Evolutionary conservation across 2,888 invertebrate species (phyloP), one percentile per base, ranked within the genome.

Genomic region (Acleris holmiana): DNA sequence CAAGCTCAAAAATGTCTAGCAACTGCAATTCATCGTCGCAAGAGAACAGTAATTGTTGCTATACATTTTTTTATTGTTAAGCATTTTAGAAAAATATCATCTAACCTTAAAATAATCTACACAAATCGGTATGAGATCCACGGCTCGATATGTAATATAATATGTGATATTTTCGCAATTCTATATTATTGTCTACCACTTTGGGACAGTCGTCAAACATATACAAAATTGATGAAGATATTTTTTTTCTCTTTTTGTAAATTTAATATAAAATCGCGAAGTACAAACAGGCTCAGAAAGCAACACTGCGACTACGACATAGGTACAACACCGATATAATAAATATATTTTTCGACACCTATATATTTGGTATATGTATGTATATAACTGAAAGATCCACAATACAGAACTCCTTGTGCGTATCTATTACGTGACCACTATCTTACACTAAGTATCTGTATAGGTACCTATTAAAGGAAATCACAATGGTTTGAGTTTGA

Each of bases 401-500:
- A 72, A 73, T 82, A 81, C 75, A 80, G 74, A 79, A 72, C 79
- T 77, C 75, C 76, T 88, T 88, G 89, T 88, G 88, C 89, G 89
- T 86, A 76, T 88, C 82, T 85, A 86, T 88, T 83, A 84, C 78
- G 72, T 79, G 69, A 61, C 87, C 88, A 88, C 86, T 68, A 66
- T 51, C 55, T 54, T 67, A 66, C 51, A 46, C 66, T 61, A 66
- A 40, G 48, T 53, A 58, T 51, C 25, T 44, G 56, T 61, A 51
- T 58, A n/a, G n/a, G n/a, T n/a, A n/a, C n/a, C n/a, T n/a, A 61
- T 58, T 53, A 61, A 61, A 61, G 55, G 46, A 57, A 58, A 63
- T 40, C 23, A 17, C 29, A 25, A 25, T 29, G 17, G 17, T 19
- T 19, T 4, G 13, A 21, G 21, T 51, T 29, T 18, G 29, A 18